Percentiles rank a stretch among this genome's conserved stretches.
phyloP scores from a whole-genome alignment of 2,797 vertebrate species.

The Chromis chromis region DNA sequence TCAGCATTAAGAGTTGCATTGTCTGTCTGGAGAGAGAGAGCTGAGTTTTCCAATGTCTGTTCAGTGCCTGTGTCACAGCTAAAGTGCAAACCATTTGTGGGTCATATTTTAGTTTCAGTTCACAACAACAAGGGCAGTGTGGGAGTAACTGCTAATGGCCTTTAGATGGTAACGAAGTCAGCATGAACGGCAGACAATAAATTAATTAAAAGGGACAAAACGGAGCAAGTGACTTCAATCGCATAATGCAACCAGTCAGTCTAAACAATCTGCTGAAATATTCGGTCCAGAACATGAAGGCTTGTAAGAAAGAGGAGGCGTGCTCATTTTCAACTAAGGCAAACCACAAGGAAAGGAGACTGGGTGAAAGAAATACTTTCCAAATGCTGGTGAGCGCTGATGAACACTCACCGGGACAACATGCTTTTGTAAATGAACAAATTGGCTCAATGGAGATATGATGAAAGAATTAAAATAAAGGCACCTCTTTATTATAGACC shows the following conservation, averaged over 20 bases:
- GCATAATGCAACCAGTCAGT: conserved; percentile 56
- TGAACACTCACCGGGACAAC: conserved; percentile 37
- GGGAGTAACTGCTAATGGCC: conserved; percentile 61
- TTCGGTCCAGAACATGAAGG: conserved; percentile 44
- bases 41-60: conserved; percentile 46
- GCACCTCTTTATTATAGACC: conserved; percentile 78
- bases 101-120: conserved; percentile 56
- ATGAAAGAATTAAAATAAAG: conserved; percentile 72
- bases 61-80: conserved; percentile 78
- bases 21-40: conserved; percentile 52
- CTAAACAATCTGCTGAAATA: conserved; percentile 54
- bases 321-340: conserved; percentile 58
- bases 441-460: conserved; percentile 41
- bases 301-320: conserved; percentile 34
- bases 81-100: conserved; percentile 70
- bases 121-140: conserved; percentile 57
- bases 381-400: conserved; percentile 43
- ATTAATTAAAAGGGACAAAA: conserved; percentile 36
- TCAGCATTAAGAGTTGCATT: conserved; percentile 56
- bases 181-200: conserved; percentile 42
- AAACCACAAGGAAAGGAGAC: conserved; percentile 49
- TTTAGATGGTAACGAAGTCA: conserved; percentile 57
- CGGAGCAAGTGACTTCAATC: conserved; percentile 52
- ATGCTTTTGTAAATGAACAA: conserved; percentile 30
- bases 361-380: conserved; percentile 24